These are phyloP conservation scores for Sylvilagus bachmani DNA, from an alignment of 2,113 vertebrate genomes.

Conservation along the genomic window DNA sequence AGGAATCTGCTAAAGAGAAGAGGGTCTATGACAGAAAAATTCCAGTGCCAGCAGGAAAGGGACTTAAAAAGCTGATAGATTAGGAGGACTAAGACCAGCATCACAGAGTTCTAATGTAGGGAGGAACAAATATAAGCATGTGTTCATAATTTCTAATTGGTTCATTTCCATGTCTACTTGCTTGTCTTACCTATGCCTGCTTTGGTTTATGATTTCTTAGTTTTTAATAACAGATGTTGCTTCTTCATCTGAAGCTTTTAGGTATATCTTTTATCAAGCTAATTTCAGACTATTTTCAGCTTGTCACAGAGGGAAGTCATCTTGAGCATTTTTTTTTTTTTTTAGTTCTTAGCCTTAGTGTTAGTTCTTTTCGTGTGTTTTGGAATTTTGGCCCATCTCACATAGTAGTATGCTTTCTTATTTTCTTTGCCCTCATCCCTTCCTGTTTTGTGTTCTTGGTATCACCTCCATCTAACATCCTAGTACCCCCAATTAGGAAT, in stretches of 20 bases:
- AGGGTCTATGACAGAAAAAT: background rate
- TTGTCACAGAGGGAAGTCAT: slow-evolving; percentile 10
- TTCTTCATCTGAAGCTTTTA: background rate
- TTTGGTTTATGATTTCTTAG: background rate
- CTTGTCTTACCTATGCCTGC: slow-evolving; percentile 6
- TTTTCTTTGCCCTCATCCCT: background rate
- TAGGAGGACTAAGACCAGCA: background rate
- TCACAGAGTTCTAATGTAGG: background rate
- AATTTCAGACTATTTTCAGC: slow-evolving; percentile 53
- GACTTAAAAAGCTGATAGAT: background rate
- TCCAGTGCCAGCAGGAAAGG: background rate
- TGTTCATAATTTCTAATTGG: slow-evolving; percentile 21
- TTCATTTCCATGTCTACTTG: slow-evolving; percentile 30
- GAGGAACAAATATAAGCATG: background rate
- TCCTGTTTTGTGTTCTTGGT: background rate
- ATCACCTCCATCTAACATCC: background rate
- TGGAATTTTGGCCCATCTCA: slow-evolving; percentile 38
- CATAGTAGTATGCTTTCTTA: background rate
- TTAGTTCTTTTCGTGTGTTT: slow-evolving; percentile 7
- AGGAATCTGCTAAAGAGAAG: slow-evolving; percentile 32
- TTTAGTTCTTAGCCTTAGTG: background rate
- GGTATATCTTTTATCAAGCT: slow-evolving; percentile 6
- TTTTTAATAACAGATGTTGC: slow-evolving; percentile 28
- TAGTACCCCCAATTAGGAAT: background rate
- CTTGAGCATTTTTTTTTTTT: background rate